Conservation (phyloP, 2,888 invertebrate species). For the Hoplodrina blanda region DNA sequence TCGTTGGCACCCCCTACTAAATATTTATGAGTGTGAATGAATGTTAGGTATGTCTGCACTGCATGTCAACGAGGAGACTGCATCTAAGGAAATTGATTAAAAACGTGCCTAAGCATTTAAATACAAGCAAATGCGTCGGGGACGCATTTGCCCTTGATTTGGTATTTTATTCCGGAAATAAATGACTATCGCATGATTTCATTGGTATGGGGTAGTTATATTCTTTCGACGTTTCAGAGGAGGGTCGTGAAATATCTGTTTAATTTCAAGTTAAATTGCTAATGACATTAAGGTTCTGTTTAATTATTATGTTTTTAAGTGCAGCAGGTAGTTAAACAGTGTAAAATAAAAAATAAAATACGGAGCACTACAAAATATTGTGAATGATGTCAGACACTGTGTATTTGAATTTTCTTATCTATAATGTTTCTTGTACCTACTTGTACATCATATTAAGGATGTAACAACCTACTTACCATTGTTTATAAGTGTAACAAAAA, state of each 20-base stretch:
- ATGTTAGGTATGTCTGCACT: conserved; percentile 33
- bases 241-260: conserved; percentile 33
- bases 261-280: conserved; percentile 50
- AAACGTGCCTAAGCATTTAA: conserved; percentile 74
- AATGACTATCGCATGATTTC: conserved; percentile 43
- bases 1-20: conserved; percentile 31
- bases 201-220: conserved; percentile 5
- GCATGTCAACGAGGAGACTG: conserved; percentile 42
- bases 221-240: conserved; percentile 4
- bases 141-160: conserved; percentile 57
- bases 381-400: conserved; percentile 25
- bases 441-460: too few species aligned
- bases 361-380: conserved; percentile 31
- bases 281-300: conserved; percentile 43
- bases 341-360: conserved; percentile 44
- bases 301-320: conserved; percentile 50
- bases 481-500: too few species aligned
- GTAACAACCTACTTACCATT: too few species aligned
- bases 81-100: conserved; percentile 68
- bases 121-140: conserved; percentile 65
- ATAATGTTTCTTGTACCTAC: too few species aligned
- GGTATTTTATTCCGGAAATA: conserved; percentile 47
- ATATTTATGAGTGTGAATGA: conserved; percentile 51
- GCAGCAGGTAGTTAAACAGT: conserved; percentile 37
- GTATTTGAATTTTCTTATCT: conserved; percentile 11